phyloP scores from a whole-genome alignment of 2,113 vertebrate species.

The Oncorhynchus gorbuscha region DNA sequence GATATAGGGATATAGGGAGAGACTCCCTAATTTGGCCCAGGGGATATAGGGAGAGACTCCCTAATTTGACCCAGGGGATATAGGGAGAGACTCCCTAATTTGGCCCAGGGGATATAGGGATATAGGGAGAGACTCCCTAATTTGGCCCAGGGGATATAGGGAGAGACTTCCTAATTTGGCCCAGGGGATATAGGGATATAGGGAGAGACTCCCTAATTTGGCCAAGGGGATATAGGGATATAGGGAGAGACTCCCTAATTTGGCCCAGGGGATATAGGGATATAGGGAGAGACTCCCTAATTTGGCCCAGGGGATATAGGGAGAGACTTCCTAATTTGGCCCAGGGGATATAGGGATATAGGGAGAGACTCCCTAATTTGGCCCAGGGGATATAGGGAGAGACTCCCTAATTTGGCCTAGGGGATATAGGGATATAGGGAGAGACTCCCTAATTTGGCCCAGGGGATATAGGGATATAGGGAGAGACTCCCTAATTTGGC shows the following conservation, averaged over 20 bases:
- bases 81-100: conserved; percentile 47
- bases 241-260: conserved; percentile 47
- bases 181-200: no score
- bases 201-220: conserved; percentile 52
- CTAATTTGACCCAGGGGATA: conserved; percentile 56
- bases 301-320: conserved; percentile 57
- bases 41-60: no score
- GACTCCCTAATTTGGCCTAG: conserved; percentile 50
- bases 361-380: conserved; percentile 52
- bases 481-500: conserved; percentile 53
- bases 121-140: no score
- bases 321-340: conserved; percentile 53
- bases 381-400: no score
- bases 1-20: no score
- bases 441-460: conserved; percentile 50
- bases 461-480: no score
- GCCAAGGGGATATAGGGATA: no score
- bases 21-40: conserved; percentile 49
- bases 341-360: no score
- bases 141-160: conserved; percentile 57
- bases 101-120: no score
- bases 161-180: conserved; percentile 53
- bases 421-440: no score
- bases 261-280: no score
- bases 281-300: no score